A percentile compares a stretch with the other conserved stretches of the same genome.
Evolutionary conservation across 1,140 invertebrate species (phyloP).

Genomic region (Aphis craccivora): DNA sequence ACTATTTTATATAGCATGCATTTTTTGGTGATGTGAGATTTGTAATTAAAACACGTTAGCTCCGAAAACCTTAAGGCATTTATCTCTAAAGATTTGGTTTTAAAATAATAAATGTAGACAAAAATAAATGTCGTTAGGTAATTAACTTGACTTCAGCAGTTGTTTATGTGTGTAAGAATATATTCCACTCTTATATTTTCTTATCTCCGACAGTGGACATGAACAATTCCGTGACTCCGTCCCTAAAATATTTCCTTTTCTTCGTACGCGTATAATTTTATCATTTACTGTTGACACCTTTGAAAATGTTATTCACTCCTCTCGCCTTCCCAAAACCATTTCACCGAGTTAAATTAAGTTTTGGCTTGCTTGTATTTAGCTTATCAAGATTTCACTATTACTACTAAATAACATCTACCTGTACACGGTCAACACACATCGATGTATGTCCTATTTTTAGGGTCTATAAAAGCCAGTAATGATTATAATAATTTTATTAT

Average conservation of each 20-base stretch:
- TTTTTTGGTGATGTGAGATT: background rate
- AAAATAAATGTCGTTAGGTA: background rate
- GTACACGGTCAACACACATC: background rate
- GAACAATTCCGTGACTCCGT: background rate
- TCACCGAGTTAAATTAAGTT: background rate
- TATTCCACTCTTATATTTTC: background rate
- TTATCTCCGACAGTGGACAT: slow-evolving; percentile 10
- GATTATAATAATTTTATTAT: background rate
- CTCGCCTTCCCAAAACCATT: background rate
- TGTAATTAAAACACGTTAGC: background rate
- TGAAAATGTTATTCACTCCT: background rate
- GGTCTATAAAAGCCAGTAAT: background rate
- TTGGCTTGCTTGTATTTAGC: background rate
- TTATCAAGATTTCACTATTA: slow-evolving; percentile 33
- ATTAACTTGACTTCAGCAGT: background rate
- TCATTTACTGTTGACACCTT: slow-evolving; percentile 30
- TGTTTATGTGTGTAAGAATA: background rate
- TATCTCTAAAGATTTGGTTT: background rate
- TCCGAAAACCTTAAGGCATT: background rate
- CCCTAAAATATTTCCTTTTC: background rate
- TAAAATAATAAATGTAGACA: background rate
- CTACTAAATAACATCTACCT: background rate
- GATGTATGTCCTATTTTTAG: no score
- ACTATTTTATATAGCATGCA: background rate
- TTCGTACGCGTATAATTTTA: slow-evolving; percentile 34